A percentile compares a stretch with the other conserved stretches of the same genome.
These are phyloP conservation scores for Trinorchestia longiramus DNA, from an alignment of 1,140 invertebrate species.

Conservation along the genomic window DNA sequence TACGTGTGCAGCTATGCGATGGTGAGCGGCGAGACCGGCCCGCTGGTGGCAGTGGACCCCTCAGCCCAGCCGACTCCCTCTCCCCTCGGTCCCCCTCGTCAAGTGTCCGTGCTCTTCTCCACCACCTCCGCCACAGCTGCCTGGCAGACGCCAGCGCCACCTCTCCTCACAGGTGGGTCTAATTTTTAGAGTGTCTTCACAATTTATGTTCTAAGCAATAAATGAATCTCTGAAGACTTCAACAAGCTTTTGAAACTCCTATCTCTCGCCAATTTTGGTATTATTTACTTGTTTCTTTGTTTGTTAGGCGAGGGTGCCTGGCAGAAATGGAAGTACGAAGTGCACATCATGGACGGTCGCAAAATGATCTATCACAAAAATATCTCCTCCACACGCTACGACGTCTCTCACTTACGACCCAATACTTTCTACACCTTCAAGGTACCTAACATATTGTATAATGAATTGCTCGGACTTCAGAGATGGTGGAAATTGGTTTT, in stretches of 20 bases:
- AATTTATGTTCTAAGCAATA: neutral
- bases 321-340: slow-evolving; percentile 86
- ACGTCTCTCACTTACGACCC: slow-evolving; percentile 78
- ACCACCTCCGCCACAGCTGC: slow-evolving; percentile 57
- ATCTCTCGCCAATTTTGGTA: neutral
- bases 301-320: slow-evolving; percentile 76
- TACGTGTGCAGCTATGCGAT: slow-evolving; percentile 73
- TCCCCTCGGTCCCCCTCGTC: slow-evolving; percentile 81
- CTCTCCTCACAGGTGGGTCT: slow-evolving; percentile 76
- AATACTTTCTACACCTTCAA: slow-evolving; percentile 83
- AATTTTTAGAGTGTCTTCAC: neutral
- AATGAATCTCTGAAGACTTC: neutral
- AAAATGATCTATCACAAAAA: slow-evolving; percentile 71
- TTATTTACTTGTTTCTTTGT: slow-evolving; percentile 38
- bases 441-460: slow-evolving; percentile 28
- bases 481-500: too few species aligned
- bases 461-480: too few species aligned
- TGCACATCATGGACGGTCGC: slow-evolving; percentile 78
- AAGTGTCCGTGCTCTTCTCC: slow-evolving; percentile 82
- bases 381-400: slow-evolving; percentile 75
- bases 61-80: slow-evolving; percentile 81
- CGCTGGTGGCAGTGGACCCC: slow-evolving; percentile 68
- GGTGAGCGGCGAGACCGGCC: slow-evolving; percentile 66
- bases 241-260: neutral
- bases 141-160: slow-evolving; percentile 76